Conservation (phyloP, 2,113 vertebrate species). For the Oxygymnocypris stewartii region DNA sequence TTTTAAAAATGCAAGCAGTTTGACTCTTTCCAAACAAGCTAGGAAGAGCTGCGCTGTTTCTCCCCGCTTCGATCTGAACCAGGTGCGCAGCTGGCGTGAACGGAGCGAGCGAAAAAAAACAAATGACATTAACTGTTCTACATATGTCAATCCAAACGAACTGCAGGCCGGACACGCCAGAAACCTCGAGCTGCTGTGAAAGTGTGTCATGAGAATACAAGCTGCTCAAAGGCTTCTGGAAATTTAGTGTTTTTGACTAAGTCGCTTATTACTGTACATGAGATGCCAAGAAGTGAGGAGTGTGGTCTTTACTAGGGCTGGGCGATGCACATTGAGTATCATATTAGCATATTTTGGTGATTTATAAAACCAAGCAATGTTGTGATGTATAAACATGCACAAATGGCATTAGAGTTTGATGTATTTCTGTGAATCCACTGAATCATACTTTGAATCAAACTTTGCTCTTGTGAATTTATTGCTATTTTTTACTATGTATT, state of each 20-base stretch:
- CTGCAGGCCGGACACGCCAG: neutral
- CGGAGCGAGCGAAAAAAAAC: neutral
- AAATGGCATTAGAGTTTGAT: neutral
- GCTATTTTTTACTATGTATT: neutral
- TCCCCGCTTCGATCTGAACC: neutral
- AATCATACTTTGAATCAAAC: neutral
- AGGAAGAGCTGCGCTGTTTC: constrained; percentile 12
- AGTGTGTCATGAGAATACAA: neutral
- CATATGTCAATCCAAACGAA: constrained; percentile 26
- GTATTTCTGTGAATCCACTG: neutral
- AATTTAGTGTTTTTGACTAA: neutral
- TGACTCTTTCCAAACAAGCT: constrained; percentile 34
- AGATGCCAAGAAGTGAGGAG: neutral
- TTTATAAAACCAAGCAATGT: neutral
- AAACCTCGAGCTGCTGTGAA: constrained; percentile 14
- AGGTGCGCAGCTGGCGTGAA: constrained; percentile 22
- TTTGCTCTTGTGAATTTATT: neutral
- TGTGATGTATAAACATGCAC: neutral
- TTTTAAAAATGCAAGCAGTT: constrained; percentile 32
- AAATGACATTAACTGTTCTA: constrained; percentile 33
- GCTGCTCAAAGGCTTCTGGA: constrained; percentile 22
- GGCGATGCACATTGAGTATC: neutral
- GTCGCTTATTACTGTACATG: neutral
- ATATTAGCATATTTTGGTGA: neutral
- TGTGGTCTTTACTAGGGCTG: neutral